These are phyloP conservation scores for Manis pentadactyla DNA, from an alignment of 2,797 vertebrate species.

Conservation along the genomic window DNA sequence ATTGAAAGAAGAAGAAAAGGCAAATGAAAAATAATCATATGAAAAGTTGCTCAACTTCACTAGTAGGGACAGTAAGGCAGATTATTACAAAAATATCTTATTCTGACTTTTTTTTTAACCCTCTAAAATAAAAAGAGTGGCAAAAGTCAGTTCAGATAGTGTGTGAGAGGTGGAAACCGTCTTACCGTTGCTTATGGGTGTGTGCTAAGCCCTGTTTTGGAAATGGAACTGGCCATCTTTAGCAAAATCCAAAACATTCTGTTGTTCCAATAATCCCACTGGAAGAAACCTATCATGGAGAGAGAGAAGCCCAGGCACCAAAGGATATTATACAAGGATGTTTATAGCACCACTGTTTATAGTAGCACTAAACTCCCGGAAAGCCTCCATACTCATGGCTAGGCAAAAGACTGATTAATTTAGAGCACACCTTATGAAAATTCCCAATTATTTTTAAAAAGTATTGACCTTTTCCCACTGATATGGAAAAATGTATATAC, in stretches of 20 bases:
- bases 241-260: neutral
- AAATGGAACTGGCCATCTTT: neutral
- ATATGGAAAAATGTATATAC: neutral
- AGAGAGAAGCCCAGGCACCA: neutral
- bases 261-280: neutral
- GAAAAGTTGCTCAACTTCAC: neutral
- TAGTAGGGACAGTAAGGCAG: neutral
- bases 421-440: neutral
- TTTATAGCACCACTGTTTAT: neutral
- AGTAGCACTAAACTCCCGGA: neutral
- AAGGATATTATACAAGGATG: neutral
- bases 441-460: neutral
- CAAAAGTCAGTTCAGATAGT: neutral
- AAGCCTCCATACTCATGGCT: neutral
- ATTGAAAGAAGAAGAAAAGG: slow-evolving; percentile 40
- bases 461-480: neutral
- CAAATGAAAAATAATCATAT: neutral
- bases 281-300: neutral
- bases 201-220: neutral
- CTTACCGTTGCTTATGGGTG: neutral
- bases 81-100: neutral
- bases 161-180: no score
- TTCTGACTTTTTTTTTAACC: neutral
- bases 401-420: neutral
- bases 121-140: neutral